Conservation (phyloP, 1,140 invertebrate genomes). For the Achatina immaculata region DNA sequence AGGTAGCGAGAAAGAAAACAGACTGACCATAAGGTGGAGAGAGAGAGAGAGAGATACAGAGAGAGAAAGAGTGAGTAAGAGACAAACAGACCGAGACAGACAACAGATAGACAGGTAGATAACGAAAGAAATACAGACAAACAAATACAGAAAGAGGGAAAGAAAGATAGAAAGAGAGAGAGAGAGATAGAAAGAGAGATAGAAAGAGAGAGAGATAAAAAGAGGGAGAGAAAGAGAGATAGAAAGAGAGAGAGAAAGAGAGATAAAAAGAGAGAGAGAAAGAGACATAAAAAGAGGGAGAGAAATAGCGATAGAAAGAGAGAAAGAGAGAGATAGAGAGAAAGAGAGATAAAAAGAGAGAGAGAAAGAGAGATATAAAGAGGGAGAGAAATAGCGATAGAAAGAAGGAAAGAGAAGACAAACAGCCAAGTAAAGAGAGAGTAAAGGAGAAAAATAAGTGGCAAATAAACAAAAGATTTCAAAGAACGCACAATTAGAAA, state of each 20-base stretch:
- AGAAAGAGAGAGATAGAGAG: constrained; percentile 15
- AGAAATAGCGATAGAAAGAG: neutral
- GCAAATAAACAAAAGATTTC: too few relatives aligned
- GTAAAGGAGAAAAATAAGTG: neutral
- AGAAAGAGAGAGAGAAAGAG: neutral
- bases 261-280: neutral
- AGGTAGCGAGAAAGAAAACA: neutral
- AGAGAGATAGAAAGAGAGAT: constrained; percentile 8
- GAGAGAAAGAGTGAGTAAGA: neutral
- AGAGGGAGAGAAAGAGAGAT: neutral
- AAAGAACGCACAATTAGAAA: too few relatives aligned
- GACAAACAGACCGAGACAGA: neutral
- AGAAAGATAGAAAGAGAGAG: neutral
- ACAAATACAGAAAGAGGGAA: neutral
- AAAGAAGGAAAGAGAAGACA: neutral
- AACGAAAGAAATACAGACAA: neutral
- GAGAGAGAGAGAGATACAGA: neutral
- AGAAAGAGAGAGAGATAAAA: neutral
- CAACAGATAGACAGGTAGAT: neutral
- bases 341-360: neutral
- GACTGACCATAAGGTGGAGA: neutral
- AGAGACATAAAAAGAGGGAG: neutral
- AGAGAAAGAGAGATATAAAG: neutral
- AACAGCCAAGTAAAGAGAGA: neutral
- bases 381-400: neutral